A percentile compares a stretch with the other conserved stretches of the same genome.
Evolutionary conservation across 2,888 invertebrate genomes (phyloP).

Genomic region (Plebejus anna): DNA sequence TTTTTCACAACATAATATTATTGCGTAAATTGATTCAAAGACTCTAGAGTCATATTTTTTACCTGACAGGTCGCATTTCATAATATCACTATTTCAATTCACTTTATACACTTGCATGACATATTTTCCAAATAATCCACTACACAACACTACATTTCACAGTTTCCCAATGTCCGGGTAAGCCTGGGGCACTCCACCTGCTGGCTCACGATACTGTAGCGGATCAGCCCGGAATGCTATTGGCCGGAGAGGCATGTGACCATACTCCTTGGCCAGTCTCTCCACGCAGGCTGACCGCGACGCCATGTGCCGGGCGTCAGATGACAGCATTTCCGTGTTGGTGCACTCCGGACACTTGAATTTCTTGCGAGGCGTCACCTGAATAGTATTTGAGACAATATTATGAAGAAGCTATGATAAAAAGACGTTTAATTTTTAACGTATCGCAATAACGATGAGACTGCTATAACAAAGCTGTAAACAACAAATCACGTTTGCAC

Average conservation of each 20-base stretch:
- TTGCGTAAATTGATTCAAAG: neutral
- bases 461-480: too few species aligned
- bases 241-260: constrained; percentile 91
- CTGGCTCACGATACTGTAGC: constrained; percentile 92
- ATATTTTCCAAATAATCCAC: neutral
- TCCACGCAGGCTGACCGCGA: constrained; percentile 95
- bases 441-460: too few species aligned
- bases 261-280: constrained; percentile 87
- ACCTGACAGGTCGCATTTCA: neutral
- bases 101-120: neutral
- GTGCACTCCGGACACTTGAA: constrained; percentile 98
- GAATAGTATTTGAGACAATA: constrained; percentile 39
- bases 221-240: constrained; percentile 98
- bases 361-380: constrained; percentile 96
- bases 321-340: constrained; percentile 95
- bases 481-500: too few species aligned
- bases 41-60: neutral
- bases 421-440: neutral
- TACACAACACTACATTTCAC: constrained; percentile 63
- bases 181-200: constrained; percentile 91
- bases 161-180: constrained; percentile 93
- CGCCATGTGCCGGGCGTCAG: constrained; percentile 95
- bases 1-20: neutral
- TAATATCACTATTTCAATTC: neutral
- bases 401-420: neutral